Evolutionary conservation across 1,140 invertebrate genomes (phyloP), one percentile per base, ranked within the genome.

Genomic region (Drosophila chauvacae): DNA sequence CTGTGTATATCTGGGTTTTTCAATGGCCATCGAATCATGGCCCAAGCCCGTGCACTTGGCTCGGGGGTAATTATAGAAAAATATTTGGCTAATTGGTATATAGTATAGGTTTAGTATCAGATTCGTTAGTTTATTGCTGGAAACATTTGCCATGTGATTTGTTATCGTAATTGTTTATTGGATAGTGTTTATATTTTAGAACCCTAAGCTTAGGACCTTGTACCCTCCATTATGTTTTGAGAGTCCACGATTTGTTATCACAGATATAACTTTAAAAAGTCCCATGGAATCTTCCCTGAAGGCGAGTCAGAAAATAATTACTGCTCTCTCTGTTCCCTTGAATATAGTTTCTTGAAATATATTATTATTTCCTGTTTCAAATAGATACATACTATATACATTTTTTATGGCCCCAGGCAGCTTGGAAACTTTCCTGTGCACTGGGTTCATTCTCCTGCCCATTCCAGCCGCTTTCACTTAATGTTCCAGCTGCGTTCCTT

Each of bases 401-500:
- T 20, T 3, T 37, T 37, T 11, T 37, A 39, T 56, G 35, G 14
- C 60, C 28, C 45, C 3, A 2, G 5, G 20, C 10, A 16, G 9
- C 13, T 37, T 59, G 41, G 9, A 35, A 48, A 39, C 35, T 58
- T 42, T 26, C 33, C n/a, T 33, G 33, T 39, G 45, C 41, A 28
- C 16, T 47, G 26, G 37, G 23, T 57, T 58, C 44, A 35, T 44
- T 59, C 30, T 60, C 60, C 42, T 57, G 35, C 56, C 55, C 68
- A 57, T 59, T 47, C 60, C 59, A 65, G 7, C 23, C 71, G 51
- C 37, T 61, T 80, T 83, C 66, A 50, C 69, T 75, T 56, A 45
- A 62, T 68, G 63, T 69, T 45, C 63, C 66, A 70, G 66, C 66
- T 70, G 66, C 39, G 63, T 80, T 81, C 45, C 69, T 66, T 79